These are phyloP conservation scores for Hyppa rectilinea DNA, from an alignment of 2,888 invertebrate species.

Conservation along the genomic window DNA sequence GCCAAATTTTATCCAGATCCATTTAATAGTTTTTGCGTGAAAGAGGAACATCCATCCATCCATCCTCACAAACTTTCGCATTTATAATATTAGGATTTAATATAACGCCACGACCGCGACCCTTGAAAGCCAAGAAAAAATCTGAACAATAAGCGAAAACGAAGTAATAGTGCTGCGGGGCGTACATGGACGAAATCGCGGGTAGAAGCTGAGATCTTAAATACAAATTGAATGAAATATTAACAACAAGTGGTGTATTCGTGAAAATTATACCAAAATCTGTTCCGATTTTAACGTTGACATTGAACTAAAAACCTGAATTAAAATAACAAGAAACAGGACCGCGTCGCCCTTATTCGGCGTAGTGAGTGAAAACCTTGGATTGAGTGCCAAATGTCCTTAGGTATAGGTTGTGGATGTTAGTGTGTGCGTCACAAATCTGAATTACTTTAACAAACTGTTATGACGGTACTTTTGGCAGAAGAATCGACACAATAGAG, in stretches of 20 bases:
- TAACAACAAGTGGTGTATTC: background rate
- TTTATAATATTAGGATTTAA: too few species aligned
- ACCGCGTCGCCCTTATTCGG: slow-evolving; percentile 18
- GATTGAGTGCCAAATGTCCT: slow-evolving; percentile 23
- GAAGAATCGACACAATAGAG: background rate
- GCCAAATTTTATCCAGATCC: too few species aligned
- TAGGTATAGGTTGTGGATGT: slow-evolving; percentile 1
- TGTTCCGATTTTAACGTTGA: slow-evolving; percentile 7
- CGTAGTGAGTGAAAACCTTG: slow-evolving; percentile 29
- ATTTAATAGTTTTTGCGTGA: too few species aligned
- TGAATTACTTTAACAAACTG: slow-evolving; percentile 21
- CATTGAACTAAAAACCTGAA: slow-evolving; percentile 52
- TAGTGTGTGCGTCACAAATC: slow-evolving; percentile 9
- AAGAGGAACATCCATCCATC: too few species aligned
- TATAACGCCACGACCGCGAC: background rate
- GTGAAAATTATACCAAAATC: slow-evolving; percentile 15
- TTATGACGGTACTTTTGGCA: slow-evolving; percentile 12
- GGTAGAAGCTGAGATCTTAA: background rate
- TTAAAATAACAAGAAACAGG: slow-evolving; percentile 17
- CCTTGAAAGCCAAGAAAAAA: background rate
- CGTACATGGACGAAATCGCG: background rate
- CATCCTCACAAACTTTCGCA: too few species aligned
- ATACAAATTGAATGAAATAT: background rate
- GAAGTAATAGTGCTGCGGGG: background rate
- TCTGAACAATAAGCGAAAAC: background rate